Percentiles rank a stretch among this genome's conserved stretches.
These are phyloP conservation scores for Anguilla japonica DNA, from an alignment of 2,113 vertebrate genomes.

Conservation along the genomic window DNA sequence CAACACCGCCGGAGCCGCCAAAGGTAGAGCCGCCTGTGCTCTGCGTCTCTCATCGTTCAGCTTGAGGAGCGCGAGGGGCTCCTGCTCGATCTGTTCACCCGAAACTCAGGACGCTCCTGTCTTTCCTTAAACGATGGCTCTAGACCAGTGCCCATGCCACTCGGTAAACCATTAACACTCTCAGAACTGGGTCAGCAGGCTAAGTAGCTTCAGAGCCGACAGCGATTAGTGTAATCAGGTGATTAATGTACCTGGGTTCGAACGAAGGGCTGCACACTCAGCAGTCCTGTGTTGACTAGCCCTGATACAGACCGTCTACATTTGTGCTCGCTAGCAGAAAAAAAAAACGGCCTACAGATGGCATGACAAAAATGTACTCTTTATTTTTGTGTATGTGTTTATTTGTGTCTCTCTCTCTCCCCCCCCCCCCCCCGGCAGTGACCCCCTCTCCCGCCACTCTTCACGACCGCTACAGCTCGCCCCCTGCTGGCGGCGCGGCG, in stretches of 20 bases:
- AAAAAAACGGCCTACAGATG: constrained; percentile 28
- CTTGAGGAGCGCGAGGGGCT: background rate
- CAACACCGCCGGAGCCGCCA: constrained; percentile 50
- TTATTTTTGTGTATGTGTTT: too few relatives aligned
- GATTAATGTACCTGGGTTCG: background rate
- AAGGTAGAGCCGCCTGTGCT: constrained; percentile 44
- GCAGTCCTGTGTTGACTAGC: background rate
- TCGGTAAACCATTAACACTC: background rate
- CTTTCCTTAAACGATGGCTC: background rate
- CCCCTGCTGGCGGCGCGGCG: constrained; percentile 67
- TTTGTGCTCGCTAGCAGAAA: background rate
- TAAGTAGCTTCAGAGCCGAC: background rate
- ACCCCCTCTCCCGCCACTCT: constrained; percentile 62
- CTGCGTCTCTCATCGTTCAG: background rate
- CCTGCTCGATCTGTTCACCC: constrained; percentile 65
- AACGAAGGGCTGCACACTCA: background rate
- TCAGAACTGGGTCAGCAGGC: background rate
- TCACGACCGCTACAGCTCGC: constrained; percentile 82
- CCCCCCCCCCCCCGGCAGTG: constrained; percentile 31
- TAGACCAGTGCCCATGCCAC: background rate
- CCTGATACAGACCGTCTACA: constrained; percentile 20
- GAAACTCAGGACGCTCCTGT: background rate
- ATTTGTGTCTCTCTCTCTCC: constrained; percentile 33
- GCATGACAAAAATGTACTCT: too few relatives aligned
- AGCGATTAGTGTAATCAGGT: background rate